phyloP scores from a whole-genome alignment of 2,797 vertebrate species.

The Hipposideros larvatus region DNA sequence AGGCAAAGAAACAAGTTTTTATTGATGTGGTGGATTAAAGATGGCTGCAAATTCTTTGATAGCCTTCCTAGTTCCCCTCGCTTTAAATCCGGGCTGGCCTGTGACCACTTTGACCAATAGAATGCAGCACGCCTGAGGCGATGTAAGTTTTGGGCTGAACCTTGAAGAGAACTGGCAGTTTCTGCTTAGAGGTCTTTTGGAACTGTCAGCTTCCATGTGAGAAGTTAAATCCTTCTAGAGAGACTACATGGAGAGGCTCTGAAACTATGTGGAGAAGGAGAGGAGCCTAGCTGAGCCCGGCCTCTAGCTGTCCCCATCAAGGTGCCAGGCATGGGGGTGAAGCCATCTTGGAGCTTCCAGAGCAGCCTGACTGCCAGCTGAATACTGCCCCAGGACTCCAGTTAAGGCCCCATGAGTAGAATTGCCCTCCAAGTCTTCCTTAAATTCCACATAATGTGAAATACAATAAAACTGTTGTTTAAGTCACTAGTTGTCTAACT shows the following conservation, averaged over 20 bases:
- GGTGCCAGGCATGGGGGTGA: not conserved
- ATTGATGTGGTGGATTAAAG: not conserved
- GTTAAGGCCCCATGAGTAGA: not conserved
- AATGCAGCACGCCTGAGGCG: not conserved
- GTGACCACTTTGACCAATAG: not conserved
- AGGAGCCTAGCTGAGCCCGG: not conserved
- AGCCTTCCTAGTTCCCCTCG: not conserved
- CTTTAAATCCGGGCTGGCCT: not conserved
- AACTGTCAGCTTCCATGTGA: not conserved
- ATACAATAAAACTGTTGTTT: not conserved
- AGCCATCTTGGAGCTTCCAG: not conserved
- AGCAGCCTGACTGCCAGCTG: not conserved
- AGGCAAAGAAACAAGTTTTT: not conserved
- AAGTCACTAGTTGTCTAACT: not conserved
- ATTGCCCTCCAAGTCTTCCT: not conserved
- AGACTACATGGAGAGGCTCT: not conserved
- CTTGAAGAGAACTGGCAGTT: not conserved
- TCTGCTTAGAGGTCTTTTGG: not conserved
- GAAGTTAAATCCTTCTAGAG: not conserved
- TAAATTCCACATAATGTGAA: not conserved
- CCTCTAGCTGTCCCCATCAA: not conserved
- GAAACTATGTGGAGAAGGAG: not conserved
- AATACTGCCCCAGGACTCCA: not conserved
- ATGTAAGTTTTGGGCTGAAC: not conserved
- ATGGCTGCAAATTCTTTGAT: not conserved